phyloP scores from a whole-genome alignment of 2,888 invertebrate genomes.

The Phasia obesa region DNA sequence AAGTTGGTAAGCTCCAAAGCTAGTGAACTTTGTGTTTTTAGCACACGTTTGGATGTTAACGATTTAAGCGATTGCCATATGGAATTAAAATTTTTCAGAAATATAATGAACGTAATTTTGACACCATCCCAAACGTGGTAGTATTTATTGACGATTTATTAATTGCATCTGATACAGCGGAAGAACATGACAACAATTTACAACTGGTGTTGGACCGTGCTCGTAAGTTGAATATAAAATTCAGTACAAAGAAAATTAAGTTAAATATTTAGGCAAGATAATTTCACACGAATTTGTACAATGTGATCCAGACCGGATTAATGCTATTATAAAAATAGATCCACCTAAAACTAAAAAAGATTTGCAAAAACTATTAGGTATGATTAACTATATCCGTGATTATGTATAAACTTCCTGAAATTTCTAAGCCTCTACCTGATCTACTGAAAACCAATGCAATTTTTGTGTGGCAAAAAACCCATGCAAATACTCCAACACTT shows the following conservation, averaged over 20 bases:
- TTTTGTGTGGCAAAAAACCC: conserved; percentile 62
- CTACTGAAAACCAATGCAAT: conserved; percentile 16
- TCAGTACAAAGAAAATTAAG: no score
- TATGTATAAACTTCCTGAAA: conserved; percentile 6
- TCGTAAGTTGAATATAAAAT: no score
- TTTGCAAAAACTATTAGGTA: background rate
- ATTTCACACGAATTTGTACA: no score
- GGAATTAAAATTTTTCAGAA: conserved; percentile 60
- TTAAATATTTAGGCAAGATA: no score
- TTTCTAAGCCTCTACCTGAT: background rate
- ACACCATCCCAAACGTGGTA: background rate
- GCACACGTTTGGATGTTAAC: conserved; percentile 56
- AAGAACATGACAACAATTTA: no score
- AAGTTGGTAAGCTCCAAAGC: background rate
- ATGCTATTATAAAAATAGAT: background rate
- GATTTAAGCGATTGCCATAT: conserved; percentile 47
- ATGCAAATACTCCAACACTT: conserved; percentile 50
- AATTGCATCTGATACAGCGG: background rate
- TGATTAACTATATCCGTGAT: background rate
- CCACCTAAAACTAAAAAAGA: background rate
- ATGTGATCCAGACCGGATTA: no score
- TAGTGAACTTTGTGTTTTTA: conserved; percentile 37
- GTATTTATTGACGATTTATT: background rate
- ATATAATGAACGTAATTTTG: conserved; percentile 52
- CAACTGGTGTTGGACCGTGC: no score